Base-by-base conservation (phyloP, 1,140 invertebrate genomes). In the Agrilus planipennis region DNA sequence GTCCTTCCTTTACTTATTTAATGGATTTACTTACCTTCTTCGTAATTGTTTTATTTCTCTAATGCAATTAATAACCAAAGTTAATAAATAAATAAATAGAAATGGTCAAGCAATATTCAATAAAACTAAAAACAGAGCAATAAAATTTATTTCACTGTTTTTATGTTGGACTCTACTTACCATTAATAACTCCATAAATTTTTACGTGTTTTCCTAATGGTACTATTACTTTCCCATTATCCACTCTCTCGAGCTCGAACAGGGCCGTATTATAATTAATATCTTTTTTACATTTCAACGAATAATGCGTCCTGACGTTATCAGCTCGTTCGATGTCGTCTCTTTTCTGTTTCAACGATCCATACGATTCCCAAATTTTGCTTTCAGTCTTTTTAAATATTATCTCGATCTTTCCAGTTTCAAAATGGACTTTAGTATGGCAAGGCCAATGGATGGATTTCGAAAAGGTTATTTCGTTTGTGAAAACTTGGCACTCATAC, bases 161-260 rank as follows among this genome's bases (percentile, higher is more conserved):
- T n/a, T n/a, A n/a, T n/a, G n/a, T n/a, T n/a, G n/a, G n/a, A n/a
- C n/a, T n/a, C n/a, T n/a, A n/a, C n/a, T n/a, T n/a, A n/a, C n/a
- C n/a, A n/a, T n/a, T n/a, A n/a, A n/a, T 57, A 21, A 53, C 52
- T 16, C 61, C 55, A 53, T 63, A 65, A 35, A 77, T 47, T 43
- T 63, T 63, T 20, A 77, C 53, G 64, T 80, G 77, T 53, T 70
- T 65, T 11, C 77, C 77, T 20, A 77, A 49, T 19, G 76, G 76
- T 25, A 76, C 57, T 18, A 57, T 54, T 44, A 71, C 58, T 27
- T 61, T 46, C 7, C 50, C 45, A 2, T 60, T 47, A 34, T 65
- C 54, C 20, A 64, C 60, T 25, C 69, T 55, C 35, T 64, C 50
- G 22, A 79, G 49, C 15, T 61, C 54, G 12, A 76, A 52, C 22